Percentiles rank a stretch among this genome's conserved stretches.
phyloP scores from a whole-genome alignment of 2,888 invertebrate species.

The Drosophila nigricruria region DNA sequence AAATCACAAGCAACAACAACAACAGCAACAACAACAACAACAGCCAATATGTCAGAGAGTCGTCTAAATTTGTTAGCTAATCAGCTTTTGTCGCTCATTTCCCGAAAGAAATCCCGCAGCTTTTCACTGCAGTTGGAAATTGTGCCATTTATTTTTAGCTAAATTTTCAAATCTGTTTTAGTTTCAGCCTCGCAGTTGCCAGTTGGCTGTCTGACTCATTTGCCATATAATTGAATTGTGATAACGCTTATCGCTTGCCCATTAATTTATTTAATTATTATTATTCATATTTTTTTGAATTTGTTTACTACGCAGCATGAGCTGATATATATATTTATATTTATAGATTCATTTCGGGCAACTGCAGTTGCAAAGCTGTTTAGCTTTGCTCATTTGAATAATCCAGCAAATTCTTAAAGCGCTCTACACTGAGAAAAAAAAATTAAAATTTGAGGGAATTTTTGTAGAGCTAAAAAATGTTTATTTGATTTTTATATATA shows the following conservation, averaged over 20 bases:
- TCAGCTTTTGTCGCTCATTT: constrained; percentile 56
- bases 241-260: constrained; percentile 28
- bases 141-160: constrained; percentile 73
- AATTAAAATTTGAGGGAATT: too few relatives aligned
- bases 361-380: not conserved
- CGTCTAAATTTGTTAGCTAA: constrained; percentile 80
- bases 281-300: not conserved
- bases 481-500: too few relatives aligned
- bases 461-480: too few relatives aligned
- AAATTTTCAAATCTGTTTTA: not conserved
- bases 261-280: not conserved
- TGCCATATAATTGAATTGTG: constrained; percentile 12
- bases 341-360: not conserved
- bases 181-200: constrained; percentile 6
- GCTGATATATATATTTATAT: not conserved
- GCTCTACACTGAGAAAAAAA: not conserved
- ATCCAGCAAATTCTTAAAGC: not conserved
- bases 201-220: constrained; percentile 9
- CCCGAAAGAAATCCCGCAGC: constrained; percentile 22
- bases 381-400: not conserved
- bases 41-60: constrained; percentile 73
- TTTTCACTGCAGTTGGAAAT: constrained; percentile 51
- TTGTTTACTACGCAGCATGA: not conserved
- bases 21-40: constrained; percentile 25
- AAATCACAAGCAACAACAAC: constrained; percentile 57